Percentiles rank a stretch among this genome's conserved stretches.
Conservation (phyloP, 2,113 vertebrate genomes). For the Budorcas taxicolor region DNA sequence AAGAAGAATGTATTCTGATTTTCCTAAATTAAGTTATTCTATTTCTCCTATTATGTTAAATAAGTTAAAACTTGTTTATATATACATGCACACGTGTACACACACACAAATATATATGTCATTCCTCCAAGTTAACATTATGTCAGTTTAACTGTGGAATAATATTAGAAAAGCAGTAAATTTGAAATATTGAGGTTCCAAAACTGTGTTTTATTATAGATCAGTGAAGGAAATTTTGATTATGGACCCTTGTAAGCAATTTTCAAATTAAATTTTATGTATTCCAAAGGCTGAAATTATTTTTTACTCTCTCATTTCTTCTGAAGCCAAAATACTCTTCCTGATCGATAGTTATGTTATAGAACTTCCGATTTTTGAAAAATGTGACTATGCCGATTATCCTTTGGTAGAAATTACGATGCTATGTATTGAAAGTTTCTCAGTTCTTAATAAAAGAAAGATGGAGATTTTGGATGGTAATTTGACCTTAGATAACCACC, state of each 20-base stretch:
- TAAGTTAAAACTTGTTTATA: neutral
- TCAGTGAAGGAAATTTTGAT: neutral
- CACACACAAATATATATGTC: neutral
- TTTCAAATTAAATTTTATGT: conserved; percentile 10
- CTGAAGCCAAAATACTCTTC: neutral
- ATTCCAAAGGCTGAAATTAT: neutral
- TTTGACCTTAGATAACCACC: neutral
- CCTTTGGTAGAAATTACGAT: conserved; percentile 1
- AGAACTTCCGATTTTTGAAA: neutral
- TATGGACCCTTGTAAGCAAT: neutral
- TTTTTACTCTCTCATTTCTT: neutral
- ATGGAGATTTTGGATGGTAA: neutral
- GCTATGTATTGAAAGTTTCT: neutral
- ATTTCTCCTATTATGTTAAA: neutral
- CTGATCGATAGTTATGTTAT: neutral
- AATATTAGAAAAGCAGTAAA: neutral
- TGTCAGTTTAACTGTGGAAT: neutral
- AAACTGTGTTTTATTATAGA: neutral
- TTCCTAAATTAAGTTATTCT: conserved; percentile 7
- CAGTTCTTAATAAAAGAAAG: conserved; percentile 7
- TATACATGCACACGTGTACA: neutral
- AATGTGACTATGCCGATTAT: neutral
- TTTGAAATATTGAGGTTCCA: neutral
- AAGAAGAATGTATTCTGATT: neutral
- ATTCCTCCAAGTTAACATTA: neutral